A percentile compares a stretch with the other conserved stretches of the same genome.
Evolutionary conservation across 2,888 invertebrate species (phyloP).

Genomic region (Callinectes sapidus): DNA sequence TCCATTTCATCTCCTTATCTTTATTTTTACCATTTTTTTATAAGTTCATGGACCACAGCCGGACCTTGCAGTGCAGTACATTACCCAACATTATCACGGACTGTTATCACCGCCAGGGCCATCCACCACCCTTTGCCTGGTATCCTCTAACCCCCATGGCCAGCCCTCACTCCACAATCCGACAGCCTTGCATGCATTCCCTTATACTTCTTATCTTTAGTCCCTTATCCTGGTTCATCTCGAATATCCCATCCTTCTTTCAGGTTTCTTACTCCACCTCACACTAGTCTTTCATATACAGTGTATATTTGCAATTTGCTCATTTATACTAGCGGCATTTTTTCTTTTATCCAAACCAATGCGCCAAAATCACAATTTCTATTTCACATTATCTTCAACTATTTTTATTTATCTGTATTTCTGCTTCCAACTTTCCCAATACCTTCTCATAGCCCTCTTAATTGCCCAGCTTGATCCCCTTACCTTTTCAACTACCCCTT

Average conservation of each 20-base stretch:
- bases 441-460: neutral
- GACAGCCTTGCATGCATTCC: neutral
- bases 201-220: neutral
- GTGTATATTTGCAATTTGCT: too few species aligned
- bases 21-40: neutral
- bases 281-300: too few species aligned
- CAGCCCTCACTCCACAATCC: neutral
- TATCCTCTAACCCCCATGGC: neutral
- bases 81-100: neutral
- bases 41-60: neutral
- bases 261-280: too few species aligned
- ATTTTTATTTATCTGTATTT: neutral
- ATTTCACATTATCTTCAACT: neutral
- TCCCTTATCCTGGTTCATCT: neutral
- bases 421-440: neutral
- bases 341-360: too few species aligned
- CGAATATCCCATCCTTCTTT: too few species aligned
- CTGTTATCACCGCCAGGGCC: neutral
- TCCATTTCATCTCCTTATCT: neutral
- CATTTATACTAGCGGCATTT: too few species aligned
- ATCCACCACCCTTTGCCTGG: neutral
- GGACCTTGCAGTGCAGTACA: neutral
- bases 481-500: neutral
- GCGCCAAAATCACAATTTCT: neutral
- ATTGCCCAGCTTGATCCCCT: neutral